Base-by-base conservation (phyloP, 2,888 invertebrate genomes). In the Blera fallax region DNA sequence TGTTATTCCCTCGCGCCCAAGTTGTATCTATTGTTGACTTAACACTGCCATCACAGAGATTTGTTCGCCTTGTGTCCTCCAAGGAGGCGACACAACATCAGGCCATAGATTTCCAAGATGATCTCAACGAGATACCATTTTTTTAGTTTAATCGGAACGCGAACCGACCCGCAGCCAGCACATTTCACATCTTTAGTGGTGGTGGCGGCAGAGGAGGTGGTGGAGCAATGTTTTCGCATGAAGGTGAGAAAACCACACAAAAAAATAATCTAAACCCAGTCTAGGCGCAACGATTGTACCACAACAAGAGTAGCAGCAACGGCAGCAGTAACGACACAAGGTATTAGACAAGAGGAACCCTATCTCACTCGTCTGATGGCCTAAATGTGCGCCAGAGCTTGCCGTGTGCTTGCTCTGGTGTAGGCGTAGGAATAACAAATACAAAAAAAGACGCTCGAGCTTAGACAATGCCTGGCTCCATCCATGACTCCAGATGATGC, bases 101-200 rank as follows among this genome's bases (percentile, higher is more conserved):
- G 76, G 62, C 85, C 85, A 85, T 81, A 85, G 85, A 85, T 85
- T 85, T 85, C 67, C 81, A 81, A 85, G 81, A 85, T 85, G 65
- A 85, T 85, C 85, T 81, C 76, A 67, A 60, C 81, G 60, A 81
- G 85, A 81, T 85, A 72, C 69, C 54, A 65, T 50, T 77, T 65
- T 56, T 37, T 40, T 48, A 70, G 56, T 24, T 81, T 76, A 70
- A 70, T 77, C 70, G 70, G 65, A 84, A 74, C 80, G 70, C 50
- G 58, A 80, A 79, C 27, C 80, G 43, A 74, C 54, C 18, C 50
- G 62, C 8, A 84, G 65, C 24, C 58, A 56, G 74, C 40, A 43
- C 50, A 67, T 64, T 11, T 72, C 56, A 37, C 37, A 58, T 65
- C 58, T 67, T 18, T 73, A n/a, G 74, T 54, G 58, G 56, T 29